phyloP scores from a whole-genome alignment of 1,140 invertebrate genomes.

The Conus ventricosus region DNA sequence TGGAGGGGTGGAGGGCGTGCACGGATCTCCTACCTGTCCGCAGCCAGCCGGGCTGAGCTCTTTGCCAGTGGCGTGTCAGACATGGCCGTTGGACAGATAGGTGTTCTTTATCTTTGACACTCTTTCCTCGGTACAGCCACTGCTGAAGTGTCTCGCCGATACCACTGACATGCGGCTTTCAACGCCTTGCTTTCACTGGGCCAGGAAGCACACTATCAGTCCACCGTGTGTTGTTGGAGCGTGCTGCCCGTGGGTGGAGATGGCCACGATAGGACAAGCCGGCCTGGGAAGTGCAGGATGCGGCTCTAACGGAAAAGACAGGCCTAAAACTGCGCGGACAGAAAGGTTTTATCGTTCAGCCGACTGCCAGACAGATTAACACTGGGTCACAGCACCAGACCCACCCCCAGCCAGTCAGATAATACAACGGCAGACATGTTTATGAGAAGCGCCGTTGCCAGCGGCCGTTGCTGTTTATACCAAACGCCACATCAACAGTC shows the following conservation, averaged over 20 bases:
- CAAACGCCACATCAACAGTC: neutral
- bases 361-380: neutral
- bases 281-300: neutral
- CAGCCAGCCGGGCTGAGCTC: neutral
- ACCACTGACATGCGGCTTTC: neutral
- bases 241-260: neutral
- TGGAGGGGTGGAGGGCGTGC: neutral
- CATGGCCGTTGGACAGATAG: neutral
- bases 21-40: neutral
- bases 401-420: neutral
- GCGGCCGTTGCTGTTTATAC: neutral
- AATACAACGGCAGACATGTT: slow-evolving; percentile 17
- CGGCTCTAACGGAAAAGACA: neutral
- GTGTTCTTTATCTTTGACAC: slow-evolving; percentile 28
- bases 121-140: neutral
- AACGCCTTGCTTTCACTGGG: neutral
- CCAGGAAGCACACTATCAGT: slow-evolving; percentile 1
- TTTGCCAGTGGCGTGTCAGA: neutral
- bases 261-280: neutral
- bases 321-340: neutral
- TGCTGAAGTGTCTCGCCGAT: neutral
- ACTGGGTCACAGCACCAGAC: slow-evolving; percentile 1
- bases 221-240: neutral
- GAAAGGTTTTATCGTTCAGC: neutral
- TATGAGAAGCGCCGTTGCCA: neutral